phyloP scores from a whole-genome alignment of 1,140 invertebrate species.

The Bombus polaris region DNA sequence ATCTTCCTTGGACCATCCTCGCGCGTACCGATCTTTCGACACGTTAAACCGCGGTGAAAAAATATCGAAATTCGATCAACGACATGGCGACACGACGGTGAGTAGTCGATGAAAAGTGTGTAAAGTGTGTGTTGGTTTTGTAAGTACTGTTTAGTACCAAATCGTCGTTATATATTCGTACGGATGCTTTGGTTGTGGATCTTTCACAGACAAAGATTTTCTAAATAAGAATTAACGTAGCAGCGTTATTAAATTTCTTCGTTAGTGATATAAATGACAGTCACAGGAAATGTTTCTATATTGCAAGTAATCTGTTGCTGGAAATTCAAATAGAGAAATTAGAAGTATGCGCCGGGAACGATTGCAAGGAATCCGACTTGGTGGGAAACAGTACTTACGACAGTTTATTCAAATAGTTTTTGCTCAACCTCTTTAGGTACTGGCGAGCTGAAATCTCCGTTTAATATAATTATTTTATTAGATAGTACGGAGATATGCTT shows the following conservation, averaged over 20 bases:
- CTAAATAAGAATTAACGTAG: no score
- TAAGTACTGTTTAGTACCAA: background rate
- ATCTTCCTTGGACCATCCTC: constrained; percentile 28
- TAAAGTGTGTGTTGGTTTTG: background rate
- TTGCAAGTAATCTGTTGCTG: no score
- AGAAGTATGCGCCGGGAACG: background rate
- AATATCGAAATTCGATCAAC: background rate
- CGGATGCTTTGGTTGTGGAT: no score
- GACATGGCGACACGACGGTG: background rate
- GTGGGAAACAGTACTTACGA: background rate
- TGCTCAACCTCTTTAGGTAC: background rate
- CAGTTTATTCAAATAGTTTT: no score
- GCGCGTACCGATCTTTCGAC: background rate
- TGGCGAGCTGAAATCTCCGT: background rate
- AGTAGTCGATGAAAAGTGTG: background rate
- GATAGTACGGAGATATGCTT: background rate
- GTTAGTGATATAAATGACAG: no score
- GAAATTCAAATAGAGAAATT: background rate
- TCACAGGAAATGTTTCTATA: no score
- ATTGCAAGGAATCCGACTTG: background rate
- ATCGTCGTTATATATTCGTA: background rate
- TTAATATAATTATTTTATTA: background rate
- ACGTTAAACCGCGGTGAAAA: background rate
- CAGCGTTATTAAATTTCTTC: no score
- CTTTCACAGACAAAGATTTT: no score